phyloP scores from a whole-genome alignment of 1,140 invertebrate genomes.

The Heliconius hermathena region DNA sequence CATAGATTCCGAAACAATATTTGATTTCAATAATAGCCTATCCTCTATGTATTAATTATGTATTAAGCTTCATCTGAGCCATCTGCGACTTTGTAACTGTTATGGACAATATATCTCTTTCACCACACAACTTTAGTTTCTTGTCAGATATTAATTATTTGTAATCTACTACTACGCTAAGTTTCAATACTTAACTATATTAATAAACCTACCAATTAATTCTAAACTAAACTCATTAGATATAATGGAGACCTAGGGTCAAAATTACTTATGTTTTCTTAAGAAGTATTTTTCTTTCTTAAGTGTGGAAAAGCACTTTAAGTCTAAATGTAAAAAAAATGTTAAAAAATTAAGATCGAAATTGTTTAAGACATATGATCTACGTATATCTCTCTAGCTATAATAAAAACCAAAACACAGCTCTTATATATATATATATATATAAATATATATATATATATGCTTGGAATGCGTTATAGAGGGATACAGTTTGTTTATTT shows the following conservation, averaged over 20 bases:
- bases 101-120: conserved; percentile 67
- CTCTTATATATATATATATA: conserved; percentile 32
- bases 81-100: conserved; percentile 66
- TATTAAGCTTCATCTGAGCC: conserved; percentile 60
- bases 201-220: no score
- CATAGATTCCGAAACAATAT: background rate
- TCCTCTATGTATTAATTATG: background rate
- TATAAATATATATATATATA: conserved; percentile 41
- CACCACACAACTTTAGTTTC: conserved; percentile 44
- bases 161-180: background rate
- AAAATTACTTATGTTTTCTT: background rate
- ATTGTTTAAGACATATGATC: conserved; percentile 62
- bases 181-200: no score
- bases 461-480: conserved; percentile 67
- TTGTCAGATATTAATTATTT: conserved; percentile 43
- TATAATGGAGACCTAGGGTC: background rate
- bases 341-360: no score
- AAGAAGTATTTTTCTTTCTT: no score
- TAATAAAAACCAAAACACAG: conserved; percentile 40
- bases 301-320: no score
- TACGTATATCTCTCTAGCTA: conserved; percentile 54
- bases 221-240: no score
- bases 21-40: background rate
- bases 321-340: no score
- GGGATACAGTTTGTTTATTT: conserved; percentile 47